These are phyloP conservation scores for Ennomos erosarius DNA, from an alignment of 2,888 invertebrate species.

Conservation along the genomic window DNA sequence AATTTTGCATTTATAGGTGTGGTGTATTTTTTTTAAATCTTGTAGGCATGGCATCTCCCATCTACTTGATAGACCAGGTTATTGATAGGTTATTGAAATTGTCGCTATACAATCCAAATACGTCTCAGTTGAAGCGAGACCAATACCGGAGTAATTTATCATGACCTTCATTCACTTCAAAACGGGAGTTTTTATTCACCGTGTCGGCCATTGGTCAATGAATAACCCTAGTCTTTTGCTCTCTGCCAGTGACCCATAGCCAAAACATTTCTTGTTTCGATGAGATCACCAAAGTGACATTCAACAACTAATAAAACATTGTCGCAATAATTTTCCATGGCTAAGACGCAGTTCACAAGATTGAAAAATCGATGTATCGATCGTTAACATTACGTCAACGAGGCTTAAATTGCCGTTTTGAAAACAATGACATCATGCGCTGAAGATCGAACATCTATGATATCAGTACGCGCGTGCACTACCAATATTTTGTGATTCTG, in stretches of 20 bases:
- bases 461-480: slow-evolving; percentile 23
- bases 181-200: slow-evolving; percentile 5
- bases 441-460: slow-evolving; percentile 1
- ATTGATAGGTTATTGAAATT: no score
- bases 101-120: no score
- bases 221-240: background rate
- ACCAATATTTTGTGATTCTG: slow-evolving; percentile 26
- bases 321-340: background rate
- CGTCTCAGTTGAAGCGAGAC: background rate
- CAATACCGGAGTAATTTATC: slow-evolving; percentile 3
- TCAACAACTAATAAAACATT: slow-evolving; percentile 1
- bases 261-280: slow-evolving; percentile 5
- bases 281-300: slow-evolving; percentile 13
- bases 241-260: background rate
- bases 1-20: no score
- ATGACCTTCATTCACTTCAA: slow-evolving; percentile 9
- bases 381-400: slow-evolving; percentile 21
- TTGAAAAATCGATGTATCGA: slow-evolving; percentile 1
- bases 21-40: no score
- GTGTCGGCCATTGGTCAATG: slow-evolving; percentile 2
- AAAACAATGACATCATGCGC: slow-evolving; percentile 38
- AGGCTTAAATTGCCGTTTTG: slow-evolving; percentile 31
- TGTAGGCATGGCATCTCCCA: no score
- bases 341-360: slow-evolving; percentile 7
- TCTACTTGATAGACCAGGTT: no score